Percentiles rank a stretch among this genome's conserved stretches.
These are phyloP conservation scores for Minunthozetes semirufus DNA, from an alignment of 2,888 invertebrate species.

Conservation along the genomic window DNA sequence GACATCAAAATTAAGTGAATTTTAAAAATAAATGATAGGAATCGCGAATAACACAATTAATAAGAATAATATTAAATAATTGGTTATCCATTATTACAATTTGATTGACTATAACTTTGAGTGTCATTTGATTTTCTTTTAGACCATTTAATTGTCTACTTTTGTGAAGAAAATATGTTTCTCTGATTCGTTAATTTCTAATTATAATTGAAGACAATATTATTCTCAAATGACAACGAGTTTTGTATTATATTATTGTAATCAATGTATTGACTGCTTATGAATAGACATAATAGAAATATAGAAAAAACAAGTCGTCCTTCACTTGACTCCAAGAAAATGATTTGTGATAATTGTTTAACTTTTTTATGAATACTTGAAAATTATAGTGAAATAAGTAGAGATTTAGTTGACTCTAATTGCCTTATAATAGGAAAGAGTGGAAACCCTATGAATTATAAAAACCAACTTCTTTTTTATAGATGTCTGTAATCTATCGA, in stretches of 20 bases:
- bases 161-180: background rate
- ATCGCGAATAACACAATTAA: background rate
- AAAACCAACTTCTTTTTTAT: background rate
- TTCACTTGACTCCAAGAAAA: background rate
- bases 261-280: background rate
- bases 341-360: slow-evolving; percentile 21
- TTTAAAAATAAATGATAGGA: background rate
- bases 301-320: slow-evolving; percentile 5
- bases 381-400: background rate
- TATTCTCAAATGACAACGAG: background rate
- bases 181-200: background rate
- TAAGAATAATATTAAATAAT: background rate
- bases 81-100: background rate
- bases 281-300: background rate
- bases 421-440: background rate
- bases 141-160: too few relatives aligned
- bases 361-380: background rate
- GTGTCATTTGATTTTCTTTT: background rate
- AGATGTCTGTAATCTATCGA: background rate
- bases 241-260: background rate
- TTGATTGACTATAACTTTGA: background rate
- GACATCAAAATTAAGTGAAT: background rate
- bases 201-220: background rate
- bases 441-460: background rate
- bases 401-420: background rate